Evolutionary conservation across 2,797 vertebrate species (phyloP), one percentile per base, ranked within the genome.

Genomic region (Setipinna tenuifilis): DNA sequence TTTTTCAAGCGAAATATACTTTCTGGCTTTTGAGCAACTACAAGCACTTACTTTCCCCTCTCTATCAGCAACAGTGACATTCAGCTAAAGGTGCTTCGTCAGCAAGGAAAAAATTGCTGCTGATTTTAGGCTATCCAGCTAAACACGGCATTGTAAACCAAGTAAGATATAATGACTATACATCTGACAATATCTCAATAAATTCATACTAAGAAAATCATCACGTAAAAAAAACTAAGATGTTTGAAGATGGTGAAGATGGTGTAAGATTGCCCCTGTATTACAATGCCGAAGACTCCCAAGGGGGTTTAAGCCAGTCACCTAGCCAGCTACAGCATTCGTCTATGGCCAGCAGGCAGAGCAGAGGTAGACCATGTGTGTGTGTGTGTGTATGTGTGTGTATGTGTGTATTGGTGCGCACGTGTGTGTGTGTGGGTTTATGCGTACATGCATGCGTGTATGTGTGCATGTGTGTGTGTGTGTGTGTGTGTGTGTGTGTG

Each of bases 401-500:
- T 88, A 23, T 62, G 62, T 54, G 0, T 31, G 16, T 65, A 71
- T 83, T 86, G 82, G 84, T 31, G 83, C 80, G 90, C 88, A 59
- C 9, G 50, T 54, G 50, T 54, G 50, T 54, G 50, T 54, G 50
- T 54, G 50, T 54, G 50, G 3, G 50, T 54, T 0, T 54, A 7
- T 9, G 50, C 4, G 6, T 57, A 23, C 23, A 3, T 75, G 23
- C 57, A 16, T 57, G 25, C 21, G 25, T 54, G 31, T 61, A 81
- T 82, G 46, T 82, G 46, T 25, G 28, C 61, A 48, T 81, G 12
- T 71, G 54, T 78, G 41, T 21, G 71, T 68, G 62, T 57, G n/a
- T 85, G 71, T 80, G 81, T 84, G 50, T 80, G 48, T 83, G 68
- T 25, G 81, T 83, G 83, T 83, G 81, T 88, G 35, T 41, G 50